phyloP scores from a whole-genome alignment of 2,888 invertebrate genomes.

The Cerastis leucographa region DNA sequence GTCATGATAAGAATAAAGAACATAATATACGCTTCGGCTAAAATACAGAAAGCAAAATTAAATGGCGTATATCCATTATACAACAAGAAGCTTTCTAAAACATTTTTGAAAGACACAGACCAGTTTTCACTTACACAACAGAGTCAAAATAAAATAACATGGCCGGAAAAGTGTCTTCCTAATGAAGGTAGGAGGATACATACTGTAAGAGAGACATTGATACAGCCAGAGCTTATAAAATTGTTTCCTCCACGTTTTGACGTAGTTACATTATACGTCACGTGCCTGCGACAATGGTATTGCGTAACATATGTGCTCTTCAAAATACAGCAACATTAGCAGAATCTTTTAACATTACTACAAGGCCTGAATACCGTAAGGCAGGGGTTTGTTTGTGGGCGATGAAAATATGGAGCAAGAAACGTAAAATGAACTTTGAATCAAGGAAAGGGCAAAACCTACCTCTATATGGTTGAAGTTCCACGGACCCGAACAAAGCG shows the following conservation, averaged over 20 bases:
- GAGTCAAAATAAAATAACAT: conserved; percentile 25
- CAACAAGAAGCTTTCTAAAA: not conserved
- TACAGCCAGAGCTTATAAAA: conserved; percentile 37
- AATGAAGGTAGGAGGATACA: conserved; percentile 22
- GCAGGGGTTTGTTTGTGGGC: conserved; percentile 41
- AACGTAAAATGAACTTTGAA: not conserved
- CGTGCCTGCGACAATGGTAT: conserved; percentile 47
- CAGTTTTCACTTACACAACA: not conserved
- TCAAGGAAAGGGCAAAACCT: not conserved
- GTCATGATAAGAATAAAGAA: not conserved
- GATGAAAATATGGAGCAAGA: not conserved
- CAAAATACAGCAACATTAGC: conserved; percentile 68
- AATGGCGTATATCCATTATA: not conserved
- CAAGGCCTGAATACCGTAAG: conserved; percentile 52
- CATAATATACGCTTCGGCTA: not conserved
- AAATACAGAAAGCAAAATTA: not conserved
- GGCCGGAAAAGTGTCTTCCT: conserved; percentile 19
- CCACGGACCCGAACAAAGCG: too few species aligned
- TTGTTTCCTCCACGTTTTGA: conserved; percentile 23
- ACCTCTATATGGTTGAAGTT: too few species aligned
- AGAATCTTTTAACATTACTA: conserved; percentile 63
- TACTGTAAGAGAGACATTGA: conserved; percentile 47
- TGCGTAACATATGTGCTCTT: conserved; percentile 58
- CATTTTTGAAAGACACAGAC: not conserved
- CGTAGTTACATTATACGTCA: conserved; percentile 35